These are phyloP conservation scores for Burhinus oedicnemus DNA, from an alignment of 2,113 vertebrate species.

Conservation along the genomic window DNA sequence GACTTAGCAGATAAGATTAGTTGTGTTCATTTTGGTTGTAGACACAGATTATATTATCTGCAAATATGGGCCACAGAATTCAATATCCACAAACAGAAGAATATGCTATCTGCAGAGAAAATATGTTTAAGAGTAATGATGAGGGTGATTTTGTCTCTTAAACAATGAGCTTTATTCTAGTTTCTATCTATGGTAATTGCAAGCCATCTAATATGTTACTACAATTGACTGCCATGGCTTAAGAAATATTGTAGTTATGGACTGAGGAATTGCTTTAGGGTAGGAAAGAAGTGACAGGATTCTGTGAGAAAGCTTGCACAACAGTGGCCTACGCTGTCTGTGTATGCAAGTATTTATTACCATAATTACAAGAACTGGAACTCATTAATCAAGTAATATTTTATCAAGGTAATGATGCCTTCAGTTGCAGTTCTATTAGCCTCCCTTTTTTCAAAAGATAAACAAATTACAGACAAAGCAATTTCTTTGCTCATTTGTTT, in stretches of 20 bases:
- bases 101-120: background rate
- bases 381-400: background rate
- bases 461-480: background rate
- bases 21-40: background rate
- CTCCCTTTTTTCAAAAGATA: background rate
- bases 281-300: background rate
- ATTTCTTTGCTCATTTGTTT: background rate
- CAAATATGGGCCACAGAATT: background rate
- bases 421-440: background rate
- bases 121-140: background rate
- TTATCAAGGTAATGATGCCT: background rate
- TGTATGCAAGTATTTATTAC: background rate
- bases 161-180: background rate
- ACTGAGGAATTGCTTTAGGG: background rate
- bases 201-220: background rate
- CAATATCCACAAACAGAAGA: background rate
- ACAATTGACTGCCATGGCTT: background rate
- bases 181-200: background rate
- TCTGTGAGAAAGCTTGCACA: background rate
- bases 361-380: background rate
- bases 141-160: background rate
- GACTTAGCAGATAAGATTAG: background rate
- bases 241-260: background rate
- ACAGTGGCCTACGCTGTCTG: background rate
- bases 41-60: background rate